These are phyloP conservation scores for Oreochromis aureus DNA, from an alignment of 2,113 vertebrate species.

Conservation along the genomic window DNA sequence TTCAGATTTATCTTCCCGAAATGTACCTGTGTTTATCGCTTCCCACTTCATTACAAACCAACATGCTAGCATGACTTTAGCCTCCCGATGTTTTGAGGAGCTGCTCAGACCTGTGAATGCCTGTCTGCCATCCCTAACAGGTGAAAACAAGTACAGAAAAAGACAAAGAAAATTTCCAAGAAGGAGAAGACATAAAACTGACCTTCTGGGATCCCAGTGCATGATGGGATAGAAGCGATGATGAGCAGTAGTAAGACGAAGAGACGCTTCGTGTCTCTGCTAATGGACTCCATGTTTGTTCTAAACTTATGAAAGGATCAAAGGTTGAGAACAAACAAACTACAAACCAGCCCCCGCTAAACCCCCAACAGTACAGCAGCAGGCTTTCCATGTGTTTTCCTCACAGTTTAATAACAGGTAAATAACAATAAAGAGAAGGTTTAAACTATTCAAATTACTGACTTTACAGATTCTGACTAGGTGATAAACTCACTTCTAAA, in stretches of 20 bases:
- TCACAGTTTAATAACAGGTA: neutral
- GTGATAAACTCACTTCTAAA: neutral
- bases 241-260: conserved; percentile 32
- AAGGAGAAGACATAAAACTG: conserved; percentile 16
- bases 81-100: neutral
- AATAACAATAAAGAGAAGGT: neutral
- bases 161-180: neutral
- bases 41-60: neutral
- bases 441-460: neutral
- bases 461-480: neutral
- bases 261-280: neutral
- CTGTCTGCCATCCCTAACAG: neutral
- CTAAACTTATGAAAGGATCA: conserved; percentile 45
- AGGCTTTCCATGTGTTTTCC: neutral
- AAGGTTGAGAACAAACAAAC: neutral
- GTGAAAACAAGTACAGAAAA: neutral
- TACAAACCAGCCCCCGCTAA: neutral
- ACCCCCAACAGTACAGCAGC: neutral
- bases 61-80: neutral
- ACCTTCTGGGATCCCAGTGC: conserved; percentile 60
- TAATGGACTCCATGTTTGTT: conserved; percentile 62
- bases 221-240: conserved; percentile 39
- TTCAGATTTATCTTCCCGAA: neutral
- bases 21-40: neutral
- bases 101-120: neutral